Evolutionary conservation across 2,113 vertebrate species (phyloP), one percentile per base, ranked within the genome.

Genomic region (Phrynocephalus versicolor): DNA sequence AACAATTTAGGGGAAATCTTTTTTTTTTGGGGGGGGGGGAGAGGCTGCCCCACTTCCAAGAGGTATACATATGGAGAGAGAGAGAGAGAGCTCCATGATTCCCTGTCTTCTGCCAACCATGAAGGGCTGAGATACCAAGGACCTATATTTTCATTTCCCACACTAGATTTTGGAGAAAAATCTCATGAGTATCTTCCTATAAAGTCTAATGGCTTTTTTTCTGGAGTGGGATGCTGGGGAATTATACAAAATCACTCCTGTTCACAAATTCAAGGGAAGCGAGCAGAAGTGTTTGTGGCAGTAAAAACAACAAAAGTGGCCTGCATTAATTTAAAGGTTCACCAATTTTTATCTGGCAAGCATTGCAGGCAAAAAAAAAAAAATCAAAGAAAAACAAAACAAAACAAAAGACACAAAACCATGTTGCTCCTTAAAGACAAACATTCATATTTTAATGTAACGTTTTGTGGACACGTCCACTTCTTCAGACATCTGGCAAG

Each of bases 101-200:
- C 3, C 18, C 19, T 41, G 3, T 39, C 35, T 64, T 74, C 65
- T 70, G 25, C 13, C 25, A 39, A 58, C 67, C 57, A 9, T 3
- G 67, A 76, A 23, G 37, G 35, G 37, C n/a, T 30, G 75, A 30
- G 41, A 65, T n/a, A 39, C n/a, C 30, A 33, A 1, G 1, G n/a
- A 67, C 60, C 35, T 73, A 19, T 58, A 41, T 67, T 3, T 14
- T 58, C 21, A 14, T 14, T 12, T 69, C 25, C 33, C 13, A 19
- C 21, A 27, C 69, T 57, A 65, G 0, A 2, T 69, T 27, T 0
- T 0, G 58, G 14, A 83, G 58, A 12, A 84, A 0, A 72, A 13
- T 1, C 21, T 69, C 0, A 67, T 67, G 10, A n/a, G 45, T 51
- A 10, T 51, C 5, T 10, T n/a, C n/a, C n/a, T n/a, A n/a, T n/a